Percentiles rank a stretch among this genome's conserved stretches.
phyloP scores from a whole-genome alignment of 2,113 vertebrate genomes.

The Seriola aureovittata region DNA sequence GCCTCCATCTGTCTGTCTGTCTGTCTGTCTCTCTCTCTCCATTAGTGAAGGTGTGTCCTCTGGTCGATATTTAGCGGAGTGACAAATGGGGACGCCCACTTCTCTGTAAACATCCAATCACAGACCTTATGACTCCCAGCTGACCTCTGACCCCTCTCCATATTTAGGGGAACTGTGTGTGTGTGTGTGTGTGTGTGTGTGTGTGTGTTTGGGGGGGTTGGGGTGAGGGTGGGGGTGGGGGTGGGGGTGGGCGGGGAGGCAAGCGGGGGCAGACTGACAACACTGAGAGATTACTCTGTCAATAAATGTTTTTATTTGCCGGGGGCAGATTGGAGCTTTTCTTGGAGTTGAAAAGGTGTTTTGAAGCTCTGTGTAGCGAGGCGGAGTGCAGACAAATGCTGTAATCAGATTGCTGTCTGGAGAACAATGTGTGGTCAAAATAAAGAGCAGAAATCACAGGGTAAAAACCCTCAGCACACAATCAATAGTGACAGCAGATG shows the following conservation, averaged over 20 bases:
- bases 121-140: slow-evolving; percentile 63
- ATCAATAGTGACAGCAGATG: slow-evolving; percentile 49
- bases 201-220: slow-evolving; percentile 29
- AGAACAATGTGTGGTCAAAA: slow-evolving; percentile 67
- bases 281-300: slow-evolving; percentile 72
- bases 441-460: slow-evolving; percentile 71
- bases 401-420: slow-evolving; percentile 74
- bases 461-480: slow-evolving; percentile 47
- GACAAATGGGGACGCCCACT: slow-evolving; percentile 61
- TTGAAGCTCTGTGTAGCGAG: slow-evolving; percentile 65
- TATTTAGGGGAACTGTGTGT: slow-evolving; percentile 14
- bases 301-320: slow-evolving; percentile 76
- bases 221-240: slow-evolving; percentile 23
- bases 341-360: slow-evolving; percentile 70
- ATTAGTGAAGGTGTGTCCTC: slow-evolving; percentile 62
- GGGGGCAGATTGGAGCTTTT: slow-evolving; percentile 42
- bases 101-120: slow-evolving; percentile 77
- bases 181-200: slow-evolving; percentile 45
- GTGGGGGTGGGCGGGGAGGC: slow-evolving; percentile 6
- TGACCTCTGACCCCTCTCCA: slow-evolving; percentile 53
- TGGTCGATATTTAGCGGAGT: slow-evolving; percentile 70
- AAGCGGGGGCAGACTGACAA: slow-evolving; percentile 14
- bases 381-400: slow-evolving; percentile 40
- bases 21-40: slow-evolving; percentile 20
- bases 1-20: slow-evolving; percentile 1